These are phyloP conservation scores for Phallusia fumigata DNA, from an alignment of 23 tunicate genomes.

Conservation along the genomic window DNA sequence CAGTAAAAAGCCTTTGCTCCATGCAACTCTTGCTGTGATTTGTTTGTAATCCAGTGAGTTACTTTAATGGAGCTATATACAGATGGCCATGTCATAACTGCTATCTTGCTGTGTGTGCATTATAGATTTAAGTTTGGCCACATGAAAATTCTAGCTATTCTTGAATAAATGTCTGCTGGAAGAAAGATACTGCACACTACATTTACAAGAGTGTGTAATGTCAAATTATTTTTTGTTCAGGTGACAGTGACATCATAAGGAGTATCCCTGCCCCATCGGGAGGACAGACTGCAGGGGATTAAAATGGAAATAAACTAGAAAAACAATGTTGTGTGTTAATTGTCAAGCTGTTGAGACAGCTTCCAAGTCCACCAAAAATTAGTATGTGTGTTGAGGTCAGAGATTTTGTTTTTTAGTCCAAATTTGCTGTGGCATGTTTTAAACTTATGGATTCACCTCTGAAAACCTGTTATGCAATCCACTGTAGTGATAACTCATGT, in stretches of 20 bases:
- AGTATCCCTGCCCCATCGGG: conserved; percentile 84
- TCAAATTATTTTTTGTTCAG: conserved; percentile 28
- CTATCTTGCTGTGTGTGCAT: background rate
- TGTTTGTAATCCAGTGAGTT: background rate
- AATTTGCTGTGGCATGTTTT: too few species aligned
- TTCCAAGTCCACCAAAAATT: too few species aligned
- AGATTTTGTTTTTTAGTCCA: too few species aligned
- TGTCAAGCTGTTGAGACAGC: background rate
- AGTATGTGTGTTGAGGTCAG: too few species aligned
- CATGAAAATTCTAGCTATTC: too few species aligned
- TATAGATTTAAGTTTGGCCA: background rate
- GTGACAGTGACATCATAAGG: conserved; percentile 99
- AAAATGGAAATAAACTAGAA: background rate
- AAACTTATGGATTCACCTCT: too few species aligned
- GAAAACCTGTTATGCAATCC: too few species aligned
- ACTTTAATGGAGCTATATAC: background rate
- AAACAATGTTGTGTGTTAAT: background rate
- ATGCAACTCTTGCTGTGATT: background rate
- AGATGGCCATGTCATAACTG: background rate
- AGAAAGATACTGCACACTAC: too few species aligned
- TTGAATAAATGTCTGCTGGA: too few species aligned
- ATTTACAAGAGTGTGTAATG: background rate
- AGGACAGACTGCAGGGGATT: conserved; percentile 25
- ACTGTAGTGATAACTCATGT: too few species aligned
- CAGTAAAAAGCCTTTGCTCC: background rate